Conservation (phyloP, 2,113 vertebrate species). For the Pygoscelis antarcticus region DNA sequence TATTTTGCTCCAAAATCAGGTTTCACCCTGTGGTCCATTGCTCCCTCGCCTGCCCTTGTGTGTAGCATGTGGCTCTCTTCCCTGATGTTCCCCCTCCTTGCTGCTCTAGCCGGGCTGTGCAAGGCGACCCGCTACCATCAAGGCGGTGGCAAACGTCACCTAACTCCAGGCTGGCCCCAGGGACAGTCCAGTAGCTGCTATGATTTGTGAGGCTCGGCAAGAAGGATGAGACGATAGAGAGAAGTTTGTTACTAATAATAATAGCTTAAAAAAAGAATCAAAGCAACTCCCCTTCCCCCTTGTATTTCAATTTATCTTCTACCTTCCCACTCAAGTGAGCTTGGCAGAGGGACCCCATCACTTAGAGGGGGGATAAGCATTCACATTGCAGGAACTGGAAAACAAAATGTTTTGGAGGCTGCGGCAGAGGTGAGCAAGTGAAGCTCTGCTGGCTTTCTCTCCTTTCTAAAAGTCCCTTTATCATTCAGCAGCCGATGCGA, state of each 20-base stretch:
- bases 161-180: background rate
- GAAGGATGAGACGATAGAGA: background rate
- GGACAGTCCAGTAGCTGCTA: fast-evolving
- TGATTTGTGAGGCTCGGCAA: background rate
- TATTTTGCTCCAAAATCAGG: background rate
- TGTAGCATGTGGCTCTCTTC: background rate
- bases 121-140: fast-evolving
- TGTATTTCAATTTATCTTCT: background rate
- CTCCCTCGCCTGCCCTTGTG: background rate
- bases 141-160: background rate
- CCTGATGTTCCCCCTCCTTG: background rate
- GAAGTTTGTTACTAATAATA: background rate
- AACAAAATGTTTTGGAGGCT: background rate
- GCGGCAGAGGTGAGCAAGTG: fast-evolving
- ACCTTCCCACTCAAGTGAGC: background rate
- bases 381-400: background rate
- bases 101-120: background rate
- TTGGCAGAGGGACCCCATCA: background rate
- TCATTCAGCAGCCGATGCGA: conserved; percentile 3
- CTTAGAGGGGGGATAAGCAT: background rate
- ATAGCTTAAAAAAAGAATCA: background rate
- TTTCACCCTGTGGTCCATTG: background rate
- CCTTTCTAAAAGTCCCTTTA: background rate
- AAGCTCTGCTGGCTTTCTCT: background rate
- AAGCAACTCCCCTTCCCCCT: background rate